phyloP scores from a whole-genome alignment of 2,797 vertebrate genomes.

The Carapus acus region DNA sequence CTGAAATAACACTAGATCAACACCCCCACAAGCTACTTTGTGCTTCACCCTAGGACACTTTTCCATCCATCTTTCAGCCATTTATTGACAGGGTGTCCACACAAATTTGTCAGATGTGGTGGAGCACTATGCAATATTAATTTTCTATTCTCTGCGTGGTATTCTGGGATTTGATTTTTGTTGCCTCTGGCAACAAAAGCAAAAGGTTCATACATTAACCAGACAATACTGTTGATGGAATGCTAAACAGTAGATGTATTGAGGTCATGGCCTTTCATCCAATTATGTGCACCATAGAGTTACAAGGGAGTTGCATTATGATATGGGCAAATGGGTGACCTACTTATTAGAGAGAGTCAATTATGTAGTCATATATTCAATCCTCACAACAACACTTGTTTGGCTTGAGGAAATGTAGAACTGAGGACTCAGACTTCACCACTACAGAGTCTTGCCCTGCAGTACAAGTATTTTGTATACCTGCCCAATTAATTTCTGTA shows the following conservation, averaged over 20 bases:
- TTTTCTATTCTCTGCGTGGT: constrained; percentile 62
- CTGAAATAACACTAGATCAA: constrained; percentile 67
- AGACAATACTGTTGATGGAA: constrained; percentile 53
- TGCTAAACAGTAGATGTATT: constrained; percentile 46
- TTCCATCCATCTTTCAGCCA: constrained; percentile 71
- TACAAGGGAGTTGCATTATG: constrained; percentile 42
- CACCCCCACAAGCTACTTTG: constrained; percentile 62
- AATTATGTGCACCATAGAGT: constrained; percentile 20
- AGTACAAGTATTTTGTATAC: constrained; percentile 13
- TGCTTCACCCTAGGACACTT: constrained; percentile 65
- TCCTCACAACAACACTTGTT: constrained; percentile 19
- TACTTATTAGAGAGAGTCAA: constrained; percentile 35
- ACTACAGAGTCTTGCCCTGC: background rate
- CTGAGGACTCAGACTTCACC: constrained; percentile 1
- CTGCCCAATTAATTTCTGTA: constrained; percentile 4
- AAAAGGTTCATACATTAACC: constrained; percentile 60
- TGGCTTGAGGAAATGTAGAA: constrained; percentile 14
- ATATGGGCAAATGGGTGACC: constrained; percentile 22
- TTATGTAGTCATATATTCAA: constrained; percentile 22
- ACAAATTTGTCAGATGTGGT: constrained; percentile 69
- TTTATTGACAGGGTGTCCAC: constrained; percentile 74
- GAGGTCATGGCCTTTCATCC: constrained; percentile 33
- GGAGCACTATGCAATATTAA: constrained; percentile 70
- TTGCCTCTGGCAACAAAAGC: constrained; percentile 59
- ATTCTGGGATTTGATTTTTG: constrained; percentile 42